Evolutionary conservation across 2,797 vertebrate genomes (phyloP).

Genomic region (Sparus aurata): DNA sequence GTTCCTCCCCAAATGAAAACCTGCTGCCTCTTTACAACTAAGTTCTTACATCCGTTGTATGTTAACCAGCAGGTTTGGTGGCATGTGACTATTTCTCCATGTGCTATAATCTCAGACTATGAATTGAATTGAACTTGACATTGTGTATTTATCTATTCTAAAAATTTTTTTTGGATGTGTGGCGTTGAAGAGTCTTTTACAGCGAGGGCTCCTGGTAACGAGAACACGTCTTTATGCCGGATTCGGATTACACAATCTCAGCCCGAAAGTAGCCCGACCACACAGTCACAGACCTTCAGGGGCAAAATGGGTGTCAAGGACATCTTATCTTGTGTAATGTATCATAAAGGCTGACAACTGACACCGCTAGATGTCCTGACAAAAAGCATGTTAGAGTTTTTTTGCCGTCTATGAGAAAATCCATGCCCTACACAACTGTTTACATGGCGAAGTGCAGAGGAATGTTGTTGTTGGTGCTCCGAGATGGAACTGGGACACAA

Average conservation of each 20-base stretch:
- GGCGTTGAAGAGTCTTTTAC: neutral
- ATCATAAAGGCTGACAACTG: too few relatives aligned
- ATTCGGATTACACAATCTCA: neutral
- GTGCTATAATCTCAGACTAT: too few relatives aligned
- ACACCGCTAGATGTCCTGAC: too few relatives aligned
- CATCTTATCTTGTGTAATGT: too few relatives aligned
- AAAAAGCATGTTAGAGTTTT: too few relatives aligned
- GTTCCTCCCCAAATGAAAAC: neutral
- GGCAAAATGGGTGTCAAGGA: too few relatives aligned
- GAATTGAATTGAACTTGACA: neutral
- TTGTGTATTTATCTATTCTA: neutral
- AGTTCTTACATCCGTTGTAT: conserved; percentile 10
- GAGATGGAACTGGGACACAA: neutral
- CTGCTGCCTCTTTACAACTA: neutral
- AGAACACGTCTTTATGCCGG: neutral
- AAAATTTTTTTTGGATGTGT: too few relatives aligned
- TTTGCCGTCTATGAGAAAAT: too few relatives aligned
- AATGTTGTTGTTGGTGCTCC: neutral
- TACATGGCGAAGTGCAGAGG: neutral
- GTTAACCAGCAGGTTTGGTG: neutral
- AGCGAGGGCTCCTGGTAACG: neutral
- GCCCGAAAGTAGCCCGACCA: neutral
- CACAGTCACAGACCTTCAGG: too few relatives aligned
- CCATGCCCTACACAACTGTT: neutral
- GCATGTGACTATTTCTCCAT: neutral